These are phyloP conservation scores for Lateolabrax maculatus DNA, from an alignment of 2,797 vertebrate species.

Conservation along the genomic window DNA sequence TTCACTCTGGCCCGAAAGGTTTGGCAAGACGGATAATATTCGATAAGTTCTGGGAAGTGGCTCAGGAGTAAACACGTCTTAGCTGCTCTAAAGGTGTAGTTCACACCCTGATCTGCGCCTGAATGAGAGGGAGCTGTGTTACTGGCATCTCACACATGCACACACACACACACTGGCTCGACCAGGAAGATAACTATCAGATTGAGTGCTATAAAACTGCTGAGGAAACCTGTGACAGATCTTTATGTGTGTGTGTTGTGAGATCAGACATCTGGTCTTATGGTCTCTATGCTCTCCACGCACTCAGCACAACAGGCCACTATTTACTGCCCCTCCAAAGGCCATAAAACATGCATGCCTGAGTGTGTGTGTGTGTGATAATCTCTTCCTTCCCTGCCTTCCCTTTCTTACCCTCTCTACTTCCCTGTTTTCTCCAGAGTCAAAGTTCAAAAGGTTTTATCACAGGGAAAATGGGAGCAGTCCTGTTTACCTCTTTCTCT, in stretches of 20 bases:
- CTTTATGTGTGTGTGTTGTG: slow-evolving; percentile 32
- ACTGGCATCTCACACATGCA: slow-evolving; percentile 3
- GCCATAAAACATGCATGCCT: slow-evolving; percentile 71
- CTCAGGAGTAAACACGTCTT: slow-evolving; percentile 63
- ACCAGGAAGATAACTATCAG: background rate
- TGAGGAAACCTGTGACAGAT: slow-evolving; percentile 15
- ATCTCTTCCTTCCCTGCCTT: background rate
- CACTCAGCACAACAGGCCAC: slow-evolving; percentile 48
- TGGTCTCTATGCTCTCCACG: slow-evolving; percentile 52
- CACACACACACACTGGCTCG: background rate
- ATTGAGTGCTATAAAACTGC: background rate
- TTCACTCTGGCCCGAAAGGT: slow-evolving; percentile 10
- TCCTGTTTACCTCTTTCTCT: background rate
- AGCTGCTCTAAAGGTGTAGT: slow-evolving; percentile 58
- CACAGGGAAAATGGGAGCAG: slow-evolving; percentile 5
- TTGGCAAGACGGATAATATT: slow-evolving; percentile 60
- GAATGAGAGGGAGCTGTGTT: slow-evolving; percentile 52
- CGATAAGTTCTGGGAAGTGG: slow-evolving; percentile 75
- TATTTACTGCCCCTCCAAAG: slow-evolving; percentile 69
- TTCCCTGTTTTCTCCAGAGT: background rate
- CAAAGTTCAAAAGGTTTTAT: slow-evolving; percentile 37
- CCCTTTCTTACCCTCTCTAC: background rate
- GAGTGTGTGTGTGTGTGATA: slow-evolving; percentile 26
- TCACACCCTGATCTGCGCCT: slow-evolving; percentile 57
- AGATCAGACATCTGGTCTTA: slow-evolving; percentile 64